Percentiles rank a stretch among this genome's conserved stretches.
These are phyloP conservation scores for Sebastes schlegelii DNA, from an alignment of 2,113 vertebrate genomes.

Conservation along the genomic window DNA sequence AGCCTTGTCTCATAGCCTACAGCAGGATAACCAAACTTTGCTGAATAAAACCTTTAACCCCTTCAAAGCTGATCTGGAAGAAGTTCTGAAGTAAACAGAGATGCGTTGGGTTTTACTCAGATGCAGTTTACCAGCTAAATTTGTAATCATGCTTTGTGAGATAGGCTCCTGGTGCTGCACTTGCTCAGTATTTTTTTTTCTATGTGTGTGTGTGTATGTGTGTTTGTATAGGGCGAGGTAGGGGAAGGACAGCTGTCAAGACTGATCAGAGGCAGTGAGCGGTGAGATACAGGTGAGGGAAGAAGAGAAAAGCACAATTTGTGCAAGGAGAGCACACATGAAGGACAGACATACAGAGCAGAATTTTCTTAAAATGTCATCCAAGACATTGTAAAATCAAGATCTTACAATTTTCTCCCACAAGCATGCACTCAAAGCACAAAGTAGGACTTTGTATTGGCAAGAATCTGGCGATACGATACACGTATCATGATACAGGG, in stretches of 20 bases:
- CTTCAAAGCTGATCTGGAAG: background rate
- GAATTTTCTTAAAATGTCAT: constrained; percentile 12
- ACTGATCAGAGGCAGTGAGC: constrained; percentile 35
- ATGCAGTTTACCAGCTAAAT: background rate
- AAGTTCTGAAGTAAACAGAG: background rate
- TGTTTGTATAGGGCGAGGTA: constrained; percentile 11
- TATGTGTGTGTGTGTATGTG: background rate
- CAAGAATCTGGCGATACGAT: too few relatives aligned
- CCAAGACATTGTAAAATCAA: background rate
- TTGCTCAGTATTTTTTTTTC: constrained; percentile 29
- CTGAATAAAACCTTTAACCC: background rate
- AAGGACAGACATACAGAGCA: background rate
- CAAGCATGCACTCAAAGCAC: background rate
- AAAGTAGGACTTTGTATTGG: background rate
- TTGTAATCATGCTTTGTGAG: constrained; percentile 16
- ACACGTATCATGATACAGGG: too few relatives aligned
- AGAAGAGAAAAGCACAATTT: constrained; percentile 10
- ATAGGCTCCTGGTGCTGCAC: constrained; percentile 7
- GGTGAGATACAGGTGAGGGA: constrained; percentile 33
- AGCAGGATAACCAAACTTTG: background rate
- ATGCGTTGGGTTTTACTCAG: background rate
- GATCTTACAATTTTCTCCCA: background rate
- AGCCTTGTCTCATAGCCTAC: background rate
- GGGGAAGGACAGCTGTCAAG: constrained; percentile 56
- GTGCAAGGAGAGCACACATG: background rate